Evolutionary conservation across 1,140 invertebrate genomes (phyloP).

Genomic region (Rhopalosiphum maidis): DNA sequence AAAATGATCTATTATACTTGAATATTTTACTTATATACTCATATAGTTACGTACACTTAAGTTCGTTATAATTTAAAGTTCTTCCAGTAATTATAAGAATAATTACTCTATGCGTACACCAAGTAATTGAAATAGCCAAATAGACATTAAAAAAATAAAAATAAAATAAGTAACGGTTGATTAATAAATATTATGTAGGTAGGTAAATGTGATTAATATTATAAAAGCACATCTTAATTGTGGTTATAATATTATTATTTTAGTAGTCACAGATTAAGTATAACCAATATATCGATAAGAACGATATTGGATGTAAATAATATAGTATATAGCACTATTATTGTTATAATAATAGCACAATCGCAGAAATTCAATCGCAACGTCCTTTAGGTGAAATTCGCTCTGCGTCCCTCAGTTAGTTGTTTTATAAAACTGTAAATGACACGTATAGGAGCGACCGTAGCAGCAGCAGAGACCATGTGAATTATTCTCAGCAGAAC

Average conservation of each 20-base stretch:
- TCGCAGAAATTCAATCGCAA: neutral
- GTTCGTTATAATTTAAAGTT: neutral
- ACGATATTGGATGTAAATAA: neutral
- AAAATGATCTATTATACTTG: too few species aligned
- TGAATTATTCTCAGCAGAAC: constrained; percentile 46
- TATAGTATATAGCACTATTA: neutral
- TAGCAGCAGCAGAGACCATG: neutral
- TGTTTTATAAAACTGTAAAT: constrained; percentile 52
- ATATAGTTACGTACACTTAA: neutral
- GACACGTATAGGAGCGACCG: neutral
- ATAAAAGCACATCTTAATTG: neutral
- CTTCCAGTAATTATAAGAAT: neutral
- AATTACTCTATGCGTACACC: neutral
- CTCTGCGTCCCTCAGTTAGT: neutral
- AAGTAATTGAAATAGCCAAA: neutral
- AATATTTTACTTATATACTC: too few species aligned
- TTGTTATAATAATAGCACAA: neutral
- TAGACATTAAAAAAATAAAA: neutral
- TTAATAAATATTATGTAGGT: neutral
- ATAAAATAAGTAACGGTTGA: neutral
- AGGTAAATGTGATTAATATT: neutral
- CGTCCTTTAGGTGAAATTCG: neutral
- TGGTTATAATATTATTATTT: neutral
- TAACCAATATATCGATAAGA: neutral
- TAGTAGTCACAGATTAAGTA: neutral